Conservation (phyloP, 2,113 vertebrate genomes). For the Diphyllodes magnificus region DNA sequence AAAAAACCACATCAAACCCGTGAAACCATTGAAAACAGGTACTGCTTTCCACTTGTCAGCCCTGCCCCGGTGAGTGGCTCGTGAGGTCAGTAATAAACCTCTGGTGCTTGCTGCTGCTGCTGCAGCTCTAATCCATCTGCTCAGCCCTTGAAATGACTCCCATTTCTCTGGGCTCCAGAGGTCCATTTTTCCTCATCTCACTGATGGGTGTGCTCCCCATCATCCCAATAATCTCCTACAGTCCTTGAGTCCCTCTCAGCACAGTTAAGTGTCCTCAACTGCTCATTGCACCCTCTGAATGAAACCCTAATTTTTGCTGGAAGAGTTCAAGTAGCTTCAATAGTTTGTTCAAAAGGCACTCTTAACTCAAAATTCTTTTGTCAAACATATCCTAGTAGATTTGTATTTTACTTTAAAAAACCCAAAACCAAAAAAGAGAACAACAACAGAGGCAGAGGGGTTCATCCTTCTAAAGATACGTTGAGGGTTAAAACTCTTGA, state of each 20-base stretch:
- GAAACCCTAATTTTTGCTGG: not conserved
- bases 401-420: not conserved
- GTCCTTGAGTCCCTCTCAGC: not conserved
- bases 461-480: not conserved
- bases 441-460: accelerated
- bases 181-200: not conserved
- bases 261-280: not conserved
- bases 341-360: not conserved
- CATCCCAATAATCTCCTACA: not conserved
- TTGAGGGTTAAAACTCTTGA: not conserved
- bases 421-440: not conserved
- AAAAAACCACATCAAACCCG: not conserved
- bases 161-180: not conserved
- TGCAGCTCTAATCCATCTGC: not conserved
- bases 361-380: not conserved
- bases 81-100: not conserved
- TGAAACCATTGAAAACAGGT: not conserved
- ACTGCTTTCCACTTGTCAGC: not conserved
- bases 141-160: not conserved
- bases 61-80: not conserved
- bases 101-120: not conserved
- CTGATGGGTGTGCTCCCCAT: not conserved
- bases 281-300: not conserved
- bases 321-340: not conserved
- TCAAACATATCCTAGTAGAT: not conserved